phyloP scores from a whole-genome alignment of 1,140 invertebrate species.

The Ceratoteleas bidentatus region DNA sequence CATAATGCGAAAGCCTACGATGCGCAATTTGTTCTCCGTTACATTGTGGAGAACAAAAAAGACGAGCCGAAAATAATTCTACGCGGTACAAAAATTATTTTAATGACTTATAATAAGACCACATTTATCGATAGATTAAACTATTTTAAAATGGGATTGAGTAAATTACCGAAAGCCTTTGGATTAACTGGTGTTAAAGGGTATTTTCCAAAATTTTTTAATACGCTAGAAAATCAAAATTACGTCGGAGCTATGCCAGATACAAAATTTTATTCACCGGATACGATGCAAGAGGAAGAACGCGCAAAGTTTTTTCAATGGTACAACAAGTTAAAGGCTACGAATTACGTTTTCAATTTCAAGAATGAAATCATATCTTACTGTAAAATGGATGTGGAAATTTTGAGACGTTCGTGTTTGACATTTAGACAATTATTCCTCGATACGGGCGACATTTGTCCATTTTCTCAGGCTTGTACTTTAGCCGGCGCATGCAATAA shows the following conservation, averaged over 20 bases:
- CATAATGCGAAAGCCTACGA: conserved; percentile 15
- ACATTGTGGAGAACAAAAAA: conserved; percentile 6
- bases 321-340: background rate
- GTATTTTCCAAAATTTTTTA: conserved; percentile 22
- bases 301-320: background rate
- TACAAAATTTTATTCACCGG: conserved; percentile 12
- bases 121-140: background rate
- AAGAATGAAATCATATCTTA: conserved; percentile 12
- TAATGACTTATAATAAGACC: background rate
- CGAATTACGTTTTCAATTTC: conserved; percentile 6
- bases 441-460: background rate
- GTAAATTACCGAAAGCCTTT: conserved; percentile 9
- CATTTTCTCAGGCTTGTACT: conserved; percentile 3
- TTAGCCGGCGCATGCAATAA: conserved; percentile 11
- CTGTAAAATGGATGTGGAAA: conserved; percentile 1
- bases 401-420: conserved; percentile 2
- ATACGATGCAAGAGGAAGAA: background rate
- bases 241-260: conserved; percentile 5
- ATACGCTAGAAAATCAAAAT: conserved; percentile 1
- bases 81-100: background rate
- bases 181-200: conserved; percentile 3
- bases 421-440: conserved; percentile 23
- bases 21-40: background rate
- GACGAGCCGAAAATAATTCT: conserved; percentile 5
- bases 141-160: conserved; percentile 12